phyloP scores from a whole-genome alignment of 2,888 invertebrate genomes.

The Baccha elongata region DNA sequence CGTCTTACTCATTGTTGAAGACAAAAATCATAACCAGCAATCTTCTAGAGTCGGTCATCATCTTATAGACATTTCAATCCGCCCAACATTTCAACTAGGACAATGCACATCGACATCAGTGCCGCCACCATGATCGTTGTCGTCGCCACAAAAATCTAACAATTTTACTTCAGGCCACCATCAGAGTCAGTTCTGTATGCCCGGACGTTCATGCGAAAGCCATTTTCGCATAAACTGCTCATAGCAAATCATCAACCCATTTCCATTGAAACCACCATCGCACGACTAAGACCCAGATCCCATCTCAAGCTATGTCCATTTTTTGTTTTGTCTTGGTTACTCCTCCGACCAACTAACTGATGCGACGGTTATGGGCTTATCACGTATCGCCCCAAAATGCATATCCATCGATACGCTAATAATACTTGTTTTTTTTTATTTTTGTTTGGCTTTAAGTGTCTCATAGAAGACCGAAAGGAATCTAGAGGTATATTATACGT shows the following conservation, averaged over 20 bases:
- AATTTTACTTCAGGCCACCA: slow-evolving; percentile 48
- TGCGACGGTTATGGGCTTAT: slow-evolving; percentile 69
- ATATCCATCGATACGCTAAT: slow-evolving; percentile 72
- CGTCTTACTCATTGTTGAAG: slow-evolving; percentile 11
- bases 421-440: slow-evolving; percentile 62
- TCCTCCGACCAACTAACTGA: slow-evolving; percentile 34
- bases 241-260: slow-evolving; percentile 55
- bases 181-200: slow-evolving; percentile 12
- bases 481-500: slow-evolving; percentile 17
- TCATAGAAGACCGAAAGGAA: background rate
- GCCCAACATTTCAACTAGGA: slow-evolving; percentile 47
- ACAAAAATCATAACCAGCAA: background rate
- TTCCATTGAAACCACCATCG: slow-evolving; percentile 55
- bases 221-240: slow-evolving; percentile 56
- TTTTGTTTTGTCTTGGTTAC: slow-evolving; percentile 56
- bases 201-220: slow-evolving; percentile 61
- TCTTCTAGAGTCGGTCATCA: slow-evolving; percentile 40
- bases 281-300: slow-evolving; percentile 70
- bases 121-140: background rate
- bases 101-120: slow-evolving; percentile 38
- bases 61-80: slow-evolving; percentile 46
- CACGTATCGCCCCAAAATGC: slow-evolving; percentile 72
- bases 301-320: slow-evolving; percentile 64
- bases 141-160: background rate
- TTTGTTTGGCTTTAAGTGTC: slow-evolving; percentile 20